phyloP scores from a whole-genome alignment of 2,113 vertebrate species.

The Alaudala cheleensis region DNA sequence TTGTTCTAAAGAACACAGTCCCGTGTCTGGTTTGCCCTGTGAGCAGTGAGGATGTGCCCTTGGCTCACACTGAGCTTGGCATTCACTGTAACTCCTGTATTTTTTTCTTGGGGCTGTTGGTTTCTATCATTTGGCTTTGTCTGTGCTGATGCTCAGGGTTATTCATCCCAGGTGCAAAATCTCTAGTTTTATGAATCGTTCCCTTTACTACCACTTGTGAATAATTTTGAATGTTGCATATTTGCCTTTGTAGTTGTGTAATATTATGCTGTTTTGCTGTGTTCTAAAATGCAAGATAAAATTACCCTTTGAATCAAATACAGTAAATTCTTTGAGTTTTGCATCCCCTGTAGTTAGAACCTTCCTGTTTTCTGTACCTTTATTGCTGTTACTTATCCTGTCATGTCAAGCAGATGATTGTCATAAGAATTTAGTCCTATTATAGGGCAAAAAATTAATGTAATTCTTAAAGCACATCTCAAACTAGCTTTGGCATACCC shows the following conservation, averaged over 20 bases:
- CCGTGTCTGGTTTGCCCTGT: not conserved
- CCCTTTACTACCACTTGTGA: not conserved
- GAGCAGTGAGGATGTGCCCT: not conserved
- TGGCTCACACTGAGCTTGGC: not conserved
- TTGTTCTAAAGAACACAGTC: accelerated
- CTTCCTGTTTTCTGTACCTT: not conserved
- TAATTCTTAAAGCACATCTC: not conserved
- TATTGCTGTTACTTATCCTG: not conserved
- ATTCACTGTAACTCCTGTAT: not conserved
- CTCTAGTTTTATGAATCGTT: not conserved
- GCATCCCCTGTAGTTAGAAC: not conserved
- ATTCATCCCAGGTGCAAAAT: not conserved
- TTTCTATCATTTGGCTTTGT: not conserved
- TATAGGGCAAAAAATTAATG: not conserved
- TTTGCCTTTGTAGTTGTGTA: not conserved
- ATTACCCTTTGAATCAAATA: not conserved
- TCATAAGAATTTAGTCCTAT: not conserved
- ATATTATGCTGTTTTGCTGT: not conserved
- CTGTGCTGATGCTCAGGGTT: not conserved
- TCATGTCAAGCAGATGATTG: not conserved
- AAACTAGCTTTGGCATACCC: not conserved
- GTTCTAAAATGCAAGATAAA: not conserved
- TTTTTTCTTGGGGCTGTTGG: not conserved
- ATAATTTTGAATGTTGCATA: not conserved
- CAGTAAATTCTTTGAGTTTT: not conserved